phyloP scores from a whole-genome alignment of 2,888 invertebrate genomes.

The Reticulitermes lucifugus region DNA sequence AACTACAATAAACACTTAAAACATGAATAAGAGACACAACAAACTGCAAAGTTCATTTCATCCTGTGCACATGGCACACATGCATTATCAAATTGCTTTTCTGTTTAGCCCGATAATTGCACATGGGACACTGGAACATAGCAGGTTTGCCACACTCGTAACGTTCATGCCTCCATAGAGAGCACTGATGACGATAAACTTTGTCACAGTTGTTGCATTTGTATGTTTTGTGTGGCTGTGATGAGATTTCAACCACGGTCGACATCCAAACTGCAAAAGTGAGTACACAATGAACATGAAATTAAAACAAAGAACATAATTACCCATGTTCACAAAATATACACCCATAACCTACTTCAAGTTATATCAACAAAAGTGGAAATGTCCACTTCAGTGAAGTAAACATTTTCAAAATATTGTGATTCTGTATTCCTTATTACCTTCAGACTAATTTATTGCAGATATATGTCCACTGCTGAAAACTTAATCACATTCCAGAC shows the following conservation, averaged over 20 bases:
- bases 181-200: slow-evolving; percentile 88
- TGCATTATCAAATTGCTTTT: slow-evolving; percentile 39
- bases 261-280: slow-evolving; percentile 18
- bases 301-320: not conserved
- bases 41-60: not conserved
- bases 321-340: too few relatives aligned
- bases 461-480: too few relatives aligned
- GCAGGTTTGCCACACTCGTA: slow-evolving; percentile 73
- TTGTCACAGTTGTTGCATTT: slow-evolving; percentile 85
- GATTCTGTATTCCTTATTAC: too few relatives aligned
- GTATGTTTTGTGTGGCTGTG: not conserved
- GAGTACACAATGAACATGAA: not conserved
- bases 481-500: too few relatives aligned
- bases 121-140: slow-evolving; percentile 41
- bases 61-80: slow-evolving; percentile 27
- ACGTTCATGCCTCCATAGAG: slow-evolving; percentile 83
- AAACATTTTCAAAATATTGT: too few relatives aligned
- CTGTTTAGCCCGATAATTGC: slow-evolving; percentile 41
- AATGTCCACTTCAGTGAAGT: too few relatives aligned
- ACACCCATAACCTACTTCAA: too few relatives aligned
- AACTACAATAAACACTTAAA: not conserved
- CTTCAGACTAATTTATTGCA: too few relatives aligned
- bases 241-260: not conserved
- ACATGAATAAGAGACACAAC: too few relatives aligned
- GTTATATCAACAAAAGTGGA: too few relatives aligned